Evolutionary conservation across 2,113 vertebrate genomes (phyloP).

Genomic region (Anhinga anhinga): DNA sequence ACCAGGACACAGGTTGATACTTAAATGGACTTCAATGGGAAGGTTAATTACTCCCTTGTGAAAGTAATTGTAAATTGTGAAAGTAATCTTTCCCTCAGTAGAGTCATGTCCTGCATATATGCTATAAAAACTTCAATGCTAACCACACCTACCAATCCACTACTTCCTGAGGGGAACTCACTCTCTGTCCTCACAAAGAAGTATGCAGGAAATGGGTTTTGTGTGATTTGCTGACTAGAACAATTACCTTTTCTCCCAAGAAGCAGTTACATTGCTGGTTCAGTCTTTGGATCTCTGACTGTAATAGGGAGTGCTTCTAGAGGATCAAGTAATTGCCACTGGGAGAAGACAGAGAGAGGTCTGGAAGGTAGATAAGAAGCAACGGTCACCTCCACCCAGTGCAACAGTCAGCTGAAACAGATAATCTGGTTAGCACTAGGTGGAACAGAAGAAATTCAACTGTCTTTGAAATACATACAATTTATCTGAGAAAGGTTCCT

Average conservation of each 20-base stretch:
- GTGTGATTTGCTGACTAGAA: background rate
- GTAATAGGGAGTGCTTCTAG: background rate
- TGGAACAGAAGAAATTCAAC: background rate
- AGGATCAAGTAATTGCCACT: background rate
- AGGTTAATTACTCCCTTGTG: background rate
- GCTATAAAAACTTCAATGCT: background rate
- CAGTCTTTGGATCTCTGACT: background rate
- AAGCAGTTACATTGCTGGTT: background rate
- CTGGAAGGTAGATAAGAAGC: background rate
- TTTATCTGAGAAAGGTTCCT: background rate
- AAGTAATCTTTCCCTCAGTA: background rate
- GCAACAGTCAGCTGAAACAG: background rate
- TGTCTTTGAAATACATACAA: background rate
- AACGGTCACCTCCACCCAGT: background rate
- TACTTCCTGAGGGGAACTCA: background rate
- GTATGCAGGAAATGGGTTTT: background rate
- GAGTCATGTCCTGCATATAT: background rate
- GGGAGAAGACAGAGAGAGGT: background rate
- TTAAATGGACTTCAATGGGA: background rate
- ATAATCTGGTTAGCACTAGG: background rate
- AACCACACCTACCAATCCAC: background rate
- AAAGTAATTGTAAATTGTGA: background rate
- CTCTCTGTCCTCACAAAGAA: background rate
- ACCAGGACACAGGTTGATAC: background rate
- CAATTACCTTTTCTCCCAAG: background rate